These are phyloP conservation scores for Ceratina japonica DNA, from an alignment of 1,140 invertebrate genomes.

Conservation along the genomic window DNA sequence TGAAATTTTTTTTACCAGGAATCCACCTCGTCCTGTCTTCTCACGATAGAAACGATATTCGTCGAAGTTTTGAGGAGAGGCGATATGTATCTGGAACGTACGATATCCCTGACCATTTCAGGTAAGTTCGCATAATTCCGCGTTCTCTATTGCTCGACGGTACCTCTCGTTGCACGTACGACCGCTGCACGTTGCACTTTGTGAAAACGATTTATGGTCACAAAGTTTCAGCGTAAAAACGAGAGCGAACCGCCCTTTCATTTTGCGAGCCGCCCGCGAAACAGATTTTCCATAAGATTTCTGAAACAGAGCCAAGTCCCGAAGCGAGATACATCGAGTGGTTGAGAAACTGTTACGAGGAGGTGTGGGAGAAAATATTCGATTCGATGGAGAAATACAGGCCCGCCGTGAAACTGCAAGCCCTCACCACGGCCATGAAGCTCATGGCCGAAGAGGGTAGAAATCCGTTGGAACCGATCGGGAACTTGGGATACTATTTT, in stretches of 20 bases:
- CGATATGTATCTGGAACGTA: constrained; percentile 80
- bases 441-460: constrained; percentile 84
- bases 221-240: neutral
- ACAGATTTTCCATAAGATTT: constrained; percentile 46
- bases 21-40: constrained; percentile 78
- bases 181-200: constrained; percentile 27
- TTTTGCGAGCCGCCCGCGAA: neutral
- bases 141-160: neutral
- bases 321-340: constrained; percentile 82
- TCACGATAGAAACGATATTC: constrained; percentile 85
- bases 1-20: constrained; percentile 72
- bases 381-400: constrained; percentile 79
- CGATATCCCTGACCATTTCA: constrained; percentile 69
- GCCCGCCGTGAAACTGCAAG: constrained; percentile 81
- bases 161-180: neutral
- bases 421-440: constrained; percentile 84
- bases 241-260: neutral
- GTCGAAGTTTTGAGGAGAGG: constrained; percentile 83
- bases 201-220: constrained; percentile 5
- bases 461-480: constrained; percentile 80
- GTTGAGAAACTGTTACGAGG: constrained; percentile 82
- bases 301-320: constrained; percentile 77
- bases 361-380: constrained; percentile 80
- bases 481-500: constrained; percentile 80
- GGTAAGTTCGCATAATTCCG: constrained; percentile 58